Evolutionary conservation across 2,888 invertebrate genomes (phyloP), one percentile per base, ranked within the genome.

Genomic region (Cataglyphis albicans): DNA sequence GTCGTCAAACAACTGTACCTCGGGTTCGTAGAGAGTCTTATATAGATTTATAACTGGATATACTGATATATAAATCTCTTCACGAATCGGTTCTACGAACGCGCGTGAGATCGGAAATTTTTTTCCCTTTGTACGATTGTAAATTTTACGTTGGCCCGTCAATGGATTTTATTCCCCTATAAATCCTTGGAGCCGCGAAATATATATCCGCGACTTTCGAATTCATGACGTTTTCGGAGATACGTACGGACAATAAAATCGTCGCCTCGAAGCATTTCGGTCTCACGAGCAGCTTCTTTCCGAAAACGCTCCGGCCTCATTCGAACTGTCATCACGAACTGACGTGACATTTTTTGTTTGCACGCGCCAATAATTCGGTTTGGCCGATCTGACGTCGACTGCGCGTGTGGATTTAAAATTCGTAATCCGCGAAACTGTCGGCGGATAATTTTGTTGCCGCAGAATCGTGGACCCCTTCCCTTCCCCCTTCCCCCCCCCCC

Each of bases 361-460:
- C 68, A 35, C n/a, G 65, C 38, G 48, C 29, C 57, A 18, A 72
- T 78, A 78, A 59, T 57, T 72, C 70, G 73, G 57, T 15, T 6
- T 68, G 75, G 12, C 3, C 76, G 65, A 75, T 75, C 57, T 41
- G 18, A 29, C 21, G 78, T 38, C 57, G 32, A 44, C 41, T 72
- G 44, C 52, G 48, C 57, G 41, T 59, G 73, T 38, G 29, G 86
- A 84, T 88, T 88, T 83, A 86, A 86, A 86, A 86, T 88, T 88
- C 84, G 88, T 88, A 88, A 84, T 83, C 83, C 83, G 63, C 61
- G 29, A 57, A 57, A 88, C 63, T 72, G 59, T 61, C 68, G 74
- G 64, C 18, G 82, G 88, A 86, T 85, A 88, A 88, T 88, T 85
- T 74, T 83, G 73, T 87, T 81, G 63, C 87, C 88, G 87, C 87